Evolutionary conservation across 2,888 invertebrate species (phyloP), one percentile per base, ranked within the genome.

Genomic region (Diarsia brunnea): DNA sequence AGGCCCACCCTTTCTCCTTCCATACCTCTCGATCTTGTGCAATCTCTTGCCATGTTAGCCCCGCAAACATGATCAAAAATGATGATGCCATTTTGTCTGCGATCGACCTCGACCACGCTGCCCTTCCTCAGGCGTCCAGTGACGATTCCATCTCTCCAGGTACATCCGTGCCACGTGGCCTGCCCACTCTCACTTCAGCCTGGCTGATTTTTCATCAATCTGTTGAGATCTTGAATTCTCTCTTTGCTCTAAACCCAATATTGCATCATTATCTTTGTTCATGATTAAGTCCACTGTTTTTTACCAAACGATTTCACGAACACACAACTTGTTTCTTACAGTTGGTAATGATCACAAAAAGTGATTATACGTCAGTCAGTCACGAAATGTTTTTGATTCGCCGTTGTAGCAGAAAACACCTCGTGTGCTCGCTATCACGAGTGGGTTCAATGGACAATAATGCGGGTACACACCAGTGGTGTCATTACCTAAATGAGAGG

Each of bases 361-460:
- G 76, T 78, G 81, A 73, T 72, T 73, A 78, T 69, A 75, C 83
- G 81, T 89, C 85, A 87, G 81, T 89, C 85, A 87, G 90, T 91
- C 91, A 92, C 91, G 91, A 90, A 84, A 87, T 78, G 79, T 82
- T 87, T 38, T 38, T 38, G 38, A 38, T 38, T 16, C n/a, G n/a
- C 75, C 77, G 80, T 83, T 72, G 84, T 72, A 70, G 79, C 85
- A 84, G 73, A 89, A 89, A 89, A 88, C 88, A 89, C 85, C 85
- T 83, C 86, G 68, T 75, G 85, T 87, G 84, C 82, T 83, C 74
- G 71, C 87, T 87, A 89, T 90, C 89, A 90, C 90, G 83, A 85
- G 85, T 65, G 89, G 84, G 91, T 91, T 92, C 92, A 92, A 90
- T 85, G 91, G 81, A 89, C 91, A 90, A 83, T 90, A 87, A 88